These are phyloP conservation scores for Ctenopoma multispine DNA, from an alignment of 2,797 vertebrate genomes.

Conservation along the genomic window DNA sequence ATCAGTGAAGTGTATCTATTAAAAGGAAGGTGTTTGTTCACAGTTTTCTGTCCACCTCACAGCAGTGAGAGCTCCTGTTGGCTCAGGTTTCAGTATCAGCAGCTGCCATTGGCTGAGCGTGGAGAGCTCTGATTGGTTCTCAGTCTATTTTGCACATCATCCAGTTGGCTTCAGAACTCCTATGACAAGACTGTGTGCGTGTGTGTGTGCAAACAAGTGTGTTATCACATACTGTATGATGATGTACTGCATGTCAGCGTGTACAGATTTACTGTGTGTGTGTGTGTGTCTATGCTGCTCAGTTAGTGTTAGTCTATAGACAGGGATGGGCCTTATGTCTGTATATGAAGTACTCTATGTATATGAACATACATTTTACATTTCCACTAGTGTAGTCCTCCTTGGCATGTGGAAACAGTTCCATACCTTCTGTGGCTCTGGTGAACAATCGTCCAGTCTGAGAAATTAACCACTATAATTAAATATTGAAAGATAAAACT, in stretches of 20 bases:
- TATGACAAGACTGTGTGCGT: constrained; percentile 39
- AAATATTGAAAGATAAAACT: neutral
- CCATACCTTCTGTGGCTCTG: neutral
- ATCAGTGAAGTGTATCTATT: constrained; percentile 52
- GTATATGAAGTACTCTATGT: neutral
- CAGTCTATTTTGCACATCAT: constrained; percentile 70
- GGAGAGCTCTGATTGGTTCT: constrained; percentile 58
- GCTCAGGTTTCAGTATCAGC: constrained; percentile 73
- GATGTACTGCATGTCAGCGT: constrained; percentile 61
- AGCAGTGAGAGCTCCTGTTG: constrained; percentile 53
- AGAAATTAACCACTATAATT: neutral
- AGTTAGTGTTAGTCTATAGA: constrained; percentile 31
- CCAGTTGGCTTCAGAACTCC: constrained; percentile 59
- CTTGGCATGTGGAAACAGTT: neutral
- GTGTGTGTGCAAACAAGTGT: constrained; percentile 35
- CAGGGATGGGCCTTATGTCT: constrained; percentile 35
- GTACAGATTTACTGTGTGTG: constrained; percentile 30
- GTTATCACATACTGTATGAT: neutral
- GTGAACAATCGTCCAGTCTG: neutral
- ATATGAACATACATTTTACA: neutral
- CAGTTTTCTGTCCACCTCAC: constrained; percentile 53
- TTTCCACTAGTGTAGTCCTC: neutral
- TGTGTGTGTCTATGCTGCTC: constrained; percentile 42
- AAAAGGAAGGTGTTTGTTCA: constrained; percentile 55
- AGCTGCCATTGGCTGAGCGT: constrained; percentile 66